Percentiles rank a stretch among this genome's conserved stretches.
Conservation (phyloP, 30 jellyfish, hydroid and myxozoan genomes). For the Cassiopea xamachana region DNA sequence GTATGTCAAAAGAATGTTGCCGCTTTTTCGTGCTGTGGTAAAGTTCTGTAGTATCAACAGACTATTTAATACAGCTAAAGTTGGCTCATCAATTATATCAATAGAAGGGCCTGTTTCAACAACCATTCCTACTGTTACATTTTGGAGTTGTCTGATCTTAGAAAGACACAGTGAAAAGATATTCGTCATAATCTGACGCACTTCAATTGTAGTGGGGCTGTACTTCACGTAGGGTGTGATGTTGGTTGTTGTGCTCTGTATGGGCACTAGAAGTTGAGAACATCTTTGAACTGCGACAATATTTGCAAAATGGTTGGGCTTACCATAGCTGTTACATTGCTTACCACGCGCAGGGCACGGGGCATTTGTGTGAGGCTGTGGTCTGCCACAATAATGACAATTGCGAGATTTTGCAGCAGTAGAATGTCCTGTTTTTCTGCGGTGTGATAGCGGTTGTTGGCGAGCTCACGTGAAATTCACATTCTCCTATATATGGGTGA, state of each 20-base stretch:
- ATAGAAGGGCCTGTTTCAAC: conserved; percentile 39
- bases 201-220: background rate
- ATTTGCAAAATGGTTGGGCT: background rate
- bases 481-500: background rate
- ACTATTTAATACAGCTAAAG: background rate
- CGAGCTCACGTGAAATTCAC: background rate
- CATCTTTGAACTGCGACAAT: background rate
- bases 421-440: background rate
- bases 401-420: background rate
- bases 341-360: background rate
- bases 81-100: conserved; percentile 26
- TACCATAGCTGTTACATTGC: background rate
- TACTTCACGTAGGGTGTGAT: background rate
- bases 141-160: conserved; percentile 7
- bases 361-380: background rate
- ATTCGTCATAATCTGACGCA: background rate
- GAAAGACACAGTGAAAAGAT: conserved; percentile 20
- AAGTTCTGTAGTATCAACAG: too few species aligned
- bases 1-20: too few species aligned
- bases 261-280: background rate
- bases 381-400: background rate
- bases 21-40: too few species aligned
- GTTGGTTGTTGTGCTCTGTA: background rate
- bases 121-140: conserved; percentile 6
- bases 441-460: background rate